A percentile compares a stretch with the other conserved stretches of the same genome.
phyloP scores from a whole-genome alignment of 2,888 invertebrate genomes.

The Cepaea hortensis region DNA sequence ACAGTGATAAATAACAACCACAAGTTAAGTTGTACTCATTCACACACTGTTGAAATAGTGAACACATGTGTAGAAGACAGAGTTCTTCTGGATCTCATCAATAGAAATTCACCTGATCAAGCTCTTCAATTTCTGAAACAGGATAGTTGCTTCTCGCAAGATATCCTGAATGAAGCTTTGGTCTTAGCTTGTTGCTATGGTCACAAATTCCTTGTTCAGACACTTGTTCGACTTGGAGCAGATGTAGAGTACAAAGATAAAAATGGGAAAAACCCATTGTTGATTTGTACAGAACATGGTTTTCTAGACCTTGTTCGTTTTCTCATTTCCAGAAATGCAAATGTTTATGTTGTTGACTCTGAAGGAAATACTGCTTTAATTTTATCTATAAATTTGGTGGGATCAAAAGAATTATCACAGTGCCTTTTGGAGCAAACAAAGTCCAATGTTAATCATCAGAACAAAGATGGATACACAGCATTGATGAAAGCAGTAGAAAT shows the following conservation, averaged over 20 bases:
- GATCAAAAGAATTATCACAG: not conserved
- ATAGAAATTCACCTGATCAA: not conserved
- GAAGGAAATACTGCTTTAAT: not conserved
- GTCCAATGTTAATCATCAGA: not conserved
- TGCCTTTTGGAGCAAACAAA: not conserved
- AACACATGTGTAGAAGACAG: not conserved
- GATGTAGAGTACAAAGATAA: not conserved
- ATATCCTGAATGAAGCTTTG: not conserved
- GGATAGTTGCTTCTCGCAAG: not conserved
- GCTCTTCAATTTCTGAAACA: not conserved
- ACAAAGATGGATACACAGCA: conserved; percentile 14
- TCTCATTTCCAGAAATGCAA: not conserved
- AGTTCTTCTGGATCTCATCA: not conserved
- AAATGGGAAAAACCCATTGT: not conserved
- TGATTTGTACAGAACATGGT: not conserved
- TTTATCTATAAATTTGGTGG: not conserved
- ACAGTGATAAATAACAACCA: too few species aligned
- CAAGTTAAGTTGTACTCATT: too few species aligned
- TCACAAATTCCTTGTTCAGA: not conserved
- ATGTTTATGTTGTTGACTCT: not conserved
- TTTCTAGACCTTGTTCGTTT: not conserved
- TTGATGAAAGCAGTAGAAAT: conserved; percentile 12
- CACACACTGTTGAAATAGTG: not conserved
- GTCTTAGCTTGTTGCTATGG: not conserved
- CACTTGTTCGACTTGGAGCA: not conserved